Percentiles rank a stretch among this genome's conserved stretches.
These are phyloP conservation scores for Cerastis rubricosa DNA, from an alignment of 2,888 invertebrate genomes.

Conservation along the genomic window DNA sequence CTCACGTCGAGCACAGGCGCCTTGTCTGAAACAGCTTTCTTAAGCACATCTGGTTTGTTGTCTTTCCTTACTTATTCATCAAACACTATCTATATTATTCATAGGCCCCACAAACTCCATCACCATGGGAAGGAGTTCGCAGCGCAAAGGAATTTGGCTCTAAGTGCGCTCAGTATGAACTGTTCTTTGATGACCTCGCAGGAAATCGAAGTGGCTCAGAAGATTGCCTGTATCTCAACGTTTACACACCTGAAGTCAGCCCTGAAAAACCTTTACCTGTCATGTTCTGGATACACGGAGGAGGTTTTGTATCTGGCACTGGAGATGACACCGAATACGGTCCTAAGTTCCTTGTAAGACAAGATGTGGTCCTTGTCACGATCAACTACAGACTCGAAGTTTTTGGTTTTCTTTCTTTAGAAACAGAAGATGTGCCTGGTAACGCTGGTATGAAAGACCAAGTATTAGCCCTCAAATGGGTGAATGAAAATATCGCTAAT, in stretches of 20 bases:
- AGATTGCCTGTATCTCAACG: constrained; percentile 81
- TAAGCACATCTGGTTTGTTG: background rate
- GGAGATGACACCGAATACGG: constrained; percentile 75
- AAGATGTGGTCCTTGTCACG: constrained; percentile 77
- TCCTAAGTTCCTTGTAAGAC: constrained; percentile 77
- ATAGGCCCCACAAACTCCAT: constrained; percentile 71
- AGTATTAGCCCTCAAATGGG: constrained; percentile 77
- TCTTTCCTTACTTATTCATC: background rate
- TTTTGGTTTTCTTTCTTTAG: constrained; percentile 77
- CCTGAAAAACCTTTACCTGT: constrained; percentile 71
- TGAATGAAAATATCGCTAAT: constrained; percentile 70
- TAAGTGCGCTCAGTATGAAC: constrained; percentile 72
- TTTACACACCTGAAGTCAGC: constrained; percentile 75
- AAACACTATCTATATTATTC: background rate
- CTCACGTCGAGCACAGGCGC: background rate
- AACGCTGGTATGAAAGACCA: constrained; percentile 82
- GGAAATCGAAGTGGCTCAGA: constrained; percentile 72
- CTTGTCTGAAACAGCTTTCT: background rate
- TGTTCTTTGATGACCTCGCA: constrained; percentile 27
- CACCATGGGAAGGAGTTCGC: constrained; percentile 77
- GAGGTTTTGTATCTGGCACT: constrained; percentile 73
- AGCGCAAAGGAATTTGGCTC: constrained; percentile 74
- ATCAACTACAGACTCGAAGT: constrained; percentile 80
- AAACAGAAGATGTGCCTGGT: constrained; percentile 77
- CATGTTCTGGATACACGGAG: constrained; percentile 81